Conservation (phyloP, 1,140 invertebrate species). For the Tetramorium parvispinum region DNA sequence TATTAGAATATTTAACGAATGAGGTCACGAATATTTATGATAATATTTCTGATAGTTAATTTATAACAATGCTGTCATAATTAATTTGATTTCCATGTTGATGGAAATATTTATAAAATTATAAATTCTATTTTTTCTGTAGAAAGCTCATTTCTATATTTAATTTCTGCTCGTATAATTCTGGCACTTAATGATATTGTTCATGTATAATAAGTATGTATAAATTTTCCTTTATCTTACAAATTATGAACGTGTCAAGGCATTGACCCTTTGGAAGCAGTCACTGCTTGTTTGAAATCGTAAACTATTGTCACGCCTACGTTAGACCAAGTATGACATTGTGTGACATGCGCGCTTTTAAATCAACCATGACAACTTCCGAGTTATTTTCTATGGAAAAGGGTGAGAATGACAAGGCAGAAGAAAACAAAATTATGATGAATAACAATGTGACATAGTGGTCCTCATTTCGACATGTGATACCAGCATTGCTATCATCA, state of each 20-base stretch:
- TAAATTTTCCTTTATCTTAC: conserved; percentile 27
- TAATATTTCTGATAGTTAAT: not conserved
- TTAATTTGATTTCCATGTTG: not conserved
- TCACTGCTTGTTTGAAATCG: conserved; percentile 11
- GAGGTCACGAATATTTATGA: not conserved
- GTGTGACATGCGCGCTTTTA: conserved; percentile 24
- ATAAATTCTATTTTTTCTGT: not conserved
- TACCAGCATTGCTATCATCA: not conserved
- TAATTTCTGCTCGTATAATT: not conserved
- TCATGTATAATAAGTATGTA: not conserved
- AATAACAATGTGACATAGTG: conserved; percentile 31
- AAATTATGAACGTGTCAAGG: conserved; percentile 47
- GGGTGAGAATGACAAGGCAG: not conserved
- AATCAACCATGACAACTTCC: conserved; percentile 53
- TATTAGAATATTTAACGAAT: not conserved
- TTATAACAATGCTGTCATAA: not conserved
- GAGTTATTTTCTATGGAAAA: conserved; percentile 19
- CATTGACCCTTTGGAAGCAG: conserved; percentile 7
- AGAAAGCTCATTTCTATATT: not conserved
- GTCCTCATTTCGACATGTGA: not conserved
- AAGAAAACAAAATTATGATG: conserved; percentile 53
- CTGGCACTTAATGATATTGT: too few relatives aligned
- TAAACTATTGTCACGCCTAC: conserved; percentile 61
- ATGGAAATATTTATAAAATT: not conserved
- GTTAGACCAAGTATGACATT: conserved; percentile 29